Conservation (phyloP, 1,140 invertebrate species). For the Brachionus rotundiformis region DNA sequence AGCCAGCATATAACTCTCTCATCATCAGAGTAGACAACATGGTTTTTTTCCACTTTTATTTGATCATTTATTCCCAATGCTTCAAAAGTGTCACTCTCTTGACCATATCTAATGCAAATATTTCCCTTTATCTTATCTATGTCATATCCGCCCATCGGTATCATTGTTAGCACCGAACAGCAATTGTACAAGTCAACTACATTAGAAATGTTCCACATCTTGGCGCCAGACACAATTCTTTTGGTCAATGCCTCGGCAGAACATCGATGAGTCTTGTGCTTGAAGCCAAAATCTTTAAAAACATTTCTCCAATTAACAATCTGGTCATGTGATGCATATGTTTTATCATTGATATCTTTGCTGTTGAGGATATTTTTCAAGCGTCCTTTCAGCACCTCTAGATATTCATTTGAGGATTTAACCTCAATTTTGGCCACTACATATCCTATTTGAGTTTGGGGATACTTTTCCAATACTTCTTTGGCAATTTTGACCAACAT, state of each 20-base stretch:
- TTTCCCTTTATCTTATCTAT: neutral
- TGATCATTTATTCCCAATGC: neutral
- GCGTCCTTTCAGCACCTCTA: neutral
- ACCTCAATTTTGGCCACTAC: neutral
- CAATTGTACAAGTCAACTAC: neutral
- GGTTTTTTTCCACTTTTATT: neutral
- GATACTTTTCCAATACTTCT: neutral
- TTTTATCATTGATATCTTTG: neutral
- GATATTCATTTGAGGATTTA: neutral
- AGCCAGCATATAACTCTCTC: neutral
- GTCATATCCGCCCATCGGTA: neutral
- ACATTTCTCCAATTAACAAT: neutral
- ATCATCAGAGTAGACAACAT: neutral
- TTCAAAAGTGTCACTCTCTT: neutral
- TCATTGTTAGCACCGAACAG: neutral
- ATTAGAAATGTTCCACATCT: neutral
- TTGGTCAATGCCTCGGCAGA: neutral
- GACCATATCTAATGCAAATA: neutral
- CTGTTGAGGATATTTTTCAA: neutral
- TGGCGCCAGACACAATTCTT: neutral
- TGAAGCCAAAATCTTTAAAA: neutral
- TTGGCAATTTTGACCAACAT: neutral
- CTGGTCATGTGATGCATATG: neutral
- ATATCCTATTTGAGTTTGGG: neutral
- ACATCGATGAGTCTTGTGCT: neutral